Evolutionary conservation across 2,797 vertebrate genomes (phyloP).

Genomic region (Gymnoscopelus braueri): DNA sequence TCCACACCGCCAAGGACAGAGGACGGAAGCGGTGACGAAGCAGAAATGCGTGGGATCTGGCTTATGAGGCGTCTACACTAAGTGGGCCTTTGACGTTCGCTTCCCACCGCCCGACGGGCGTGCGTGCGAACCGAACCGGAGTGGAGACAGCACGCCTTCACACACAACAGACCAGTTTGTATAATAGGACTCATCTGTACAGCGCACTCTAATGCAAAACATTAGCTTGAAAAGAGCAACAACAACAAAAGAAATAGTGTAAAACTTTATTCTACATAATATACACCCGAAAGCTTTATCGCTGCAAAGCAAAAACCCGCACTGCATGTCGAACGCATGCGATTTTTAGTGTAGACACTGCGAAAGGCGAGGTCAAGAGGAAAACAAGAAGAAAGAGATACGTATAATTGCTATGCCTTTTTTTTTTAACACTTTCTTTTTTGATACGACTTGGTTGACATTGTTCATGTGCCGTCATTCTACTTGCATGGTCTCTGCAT

Average conservation of each 20-base stretch:
- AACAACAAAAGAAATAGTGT: slow-evolving; percentile 62
- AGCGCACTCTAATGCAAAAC: slow-evolving; percentile 77
- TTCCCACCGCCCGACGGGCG: no score
- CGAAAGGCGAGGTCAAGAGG: slow-evolving; percentile 71
- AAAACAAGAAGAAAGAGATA: slow-evolving; percentile 52
- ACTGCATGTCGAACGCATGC: slow-evolving; percentile 92
- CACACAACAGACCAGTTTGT: slow-evolving; percentile 67
- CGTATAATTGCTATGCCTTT: slow-evolving; percentile 82
- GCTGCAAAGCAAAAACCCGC: slow-evolving; percentile 84
- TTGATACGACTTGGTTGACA: slow-evolving; percentile 64
- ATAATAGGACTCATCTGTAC: slow-evolving; percentile 91
- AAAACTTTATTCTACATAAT: slow-evolving; percentile 79
- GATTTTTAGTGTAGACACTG: slow-evolving; percentile 86
- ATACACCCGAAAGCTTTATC: slow-evolving; percentile 86
- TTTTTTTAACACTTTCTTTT: slow-evolving; percentile 86
- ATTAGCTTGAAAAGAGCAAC: slow-evolving; percentile 25
- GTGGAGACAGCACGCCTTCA: not conserved
- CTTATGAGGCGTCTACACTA: no score
- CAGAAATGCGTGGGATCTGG: not conserved
- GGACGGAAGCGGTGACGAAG: not conserved
- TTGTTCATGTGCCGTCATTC: slow-evolving; percentile 70
- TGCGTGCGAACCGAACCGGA: no score
- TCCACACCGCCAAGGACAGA: no score
- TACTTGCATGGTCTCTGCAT: slow-evolving; percentile 95
- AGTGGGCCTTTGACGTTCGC: no score